These are phyloP conservation scores for Thamnaconus septentrionalis DNA, from an alignment of 2,113 vertebrate genomes.

Conservation along the genomic window DNA sequence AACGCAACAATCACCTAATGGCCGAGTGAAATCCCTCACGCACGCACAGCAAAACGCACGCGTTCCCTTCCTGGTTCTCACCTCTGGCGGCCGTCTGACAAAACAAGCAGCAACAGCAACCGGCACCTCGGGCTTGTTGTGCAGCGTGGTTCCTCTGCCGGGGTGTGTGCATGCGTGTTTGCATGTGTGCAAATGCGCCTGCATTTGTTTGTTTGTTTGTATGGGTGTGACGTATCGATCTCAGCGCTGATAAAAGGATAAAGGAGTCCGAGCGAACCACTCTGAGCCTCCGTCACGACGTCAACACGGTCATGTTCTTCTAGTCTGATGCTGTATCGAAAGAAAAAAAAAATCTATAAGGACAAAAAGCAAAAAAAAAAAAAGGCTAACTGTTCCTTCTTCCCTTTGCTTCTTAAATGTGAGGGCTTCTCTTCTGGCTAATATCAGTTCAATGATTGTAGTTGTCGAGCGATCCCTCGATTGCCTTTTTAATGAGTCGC, in stretches of 20 bases:
- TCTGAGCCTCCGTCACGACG: constrained; percentile 35
- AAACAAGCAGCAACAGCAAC: neutral
- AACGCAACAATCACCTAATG: constrained; percentile 60
- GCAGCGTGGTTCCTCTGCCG: neutral
- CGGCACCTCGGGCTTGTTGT: constrained; percentile 2
- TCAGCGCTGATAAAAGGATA: constrained; percentile 56
- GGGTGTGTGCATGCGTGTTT: constrained; percentile 6
- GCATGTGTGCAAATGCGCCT: too few species aligned
- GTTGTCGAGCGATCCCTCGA: too few species aligned
- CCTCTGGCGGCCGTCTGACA: constrained; percentile 15
- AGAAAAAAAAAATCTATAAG: too few species aligned
- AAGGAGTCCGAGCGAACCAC: constrained; percentile 37
- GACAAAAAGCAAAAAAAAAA: too few species aligned
- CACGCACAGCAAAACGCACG: constrained; percentile 11
- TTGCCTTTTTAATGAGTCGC: too few species aligned
- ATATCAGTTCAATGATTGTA: too few species aligned
- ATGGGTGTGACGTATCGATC: constrained; percentile 42
- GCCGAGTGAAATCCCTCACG: constrained; percentile 45
- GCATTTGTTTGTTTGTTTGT: too few species aligned
- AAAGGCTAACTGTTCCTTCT: too few species aligned
- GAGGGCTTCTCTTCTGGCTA: too few species aligned
- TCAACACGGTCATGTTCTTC: constrained; percentile 6
- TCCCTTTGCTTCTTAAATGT: too few species aligned
- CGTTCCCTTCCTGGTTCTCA: constrained; percentile 35
- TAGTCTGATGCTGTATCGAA: too few species aligned